Evolutionary conservation across 2,888 invertebrate genomes (phyloP), one percentile per base, ranked within the genome.

Genomic region (Agrotis exclamationis): DNA sequence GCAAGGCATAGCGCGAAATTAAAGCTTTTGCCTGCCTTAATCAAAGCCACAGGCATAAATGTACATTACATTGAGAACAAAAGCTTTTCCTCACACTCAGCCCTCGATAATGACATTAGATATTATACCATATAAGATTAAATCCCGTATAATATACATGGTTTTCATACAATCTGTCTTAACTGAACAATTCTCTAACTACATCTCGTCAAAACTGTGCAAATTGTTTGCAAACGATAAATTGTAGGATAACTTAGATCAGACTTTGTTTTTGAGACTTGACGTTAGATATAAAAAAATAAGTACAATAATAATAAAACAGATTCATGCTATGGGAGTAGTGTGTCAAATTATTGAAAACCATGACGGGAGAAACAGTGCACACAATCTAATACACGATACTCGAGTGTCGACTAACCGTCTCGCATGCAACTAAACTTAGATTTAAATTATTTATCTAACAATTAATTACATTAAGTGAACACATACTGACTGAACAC

Each of bases 401-500:
- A 74, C 74, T 63, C 66, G 70, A 74, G 66, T 74, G 76, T 62
- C 64, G 65, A 70, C 71, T 72, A 50, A 77, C 72, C 71, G 57
- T 68, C 70, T 80, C 80, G 74, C 82, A 86, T 82, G 85, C 87
- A 86, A 88, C 81, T 83, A 82, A 85, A 87, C 81, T 86, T 86
- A 88, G 80, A 68, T 76, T 72, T 81, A 85, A 84, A 80, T 78
- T 85, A 83, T 83, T 84, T 84, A 85, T 78, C 83, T 86, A 86
- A 85, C 84, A 87, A 80, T 84, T 87, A 80, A 85, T 82, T 87
- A 91, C 87, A 90, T 89, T 86, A 90, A 92, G 87, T 95, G 94
- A 95, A 94, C 94, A 95, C 95, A 94, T 93, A 92, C 82, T 87
- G 89, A 90, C 87, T 94, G 94, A 94, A 94, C 94, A 94, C 94